Evolutionary conservation across 1,140 invertebrate species (phyloP).

Genomic region (Acromyrmex charruanus): DNA sequence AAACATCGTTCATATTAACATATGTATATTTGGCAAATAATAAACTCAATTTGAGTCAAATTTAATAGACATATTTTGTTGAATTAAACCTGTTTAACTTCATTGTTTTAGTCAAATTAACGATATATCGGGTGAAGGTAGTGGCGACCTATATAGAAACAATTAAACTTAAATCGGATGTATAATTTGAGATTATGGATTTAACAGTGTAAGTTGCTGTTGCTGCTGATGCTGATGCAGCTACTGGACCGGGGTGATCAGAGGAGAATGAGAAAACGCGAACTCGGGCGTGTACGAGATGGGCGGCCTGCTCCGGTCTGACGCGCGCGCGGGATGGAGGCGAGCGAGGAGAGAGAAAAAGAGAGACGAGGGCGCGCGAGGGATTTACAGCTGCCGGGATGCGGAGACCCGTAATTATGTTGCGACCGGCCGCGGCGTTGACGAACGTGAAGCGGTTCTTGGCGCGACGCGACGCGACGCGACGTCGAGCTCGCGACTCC

Average conservation of each 20-base stretch:
- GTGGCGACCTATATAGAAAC: no score
- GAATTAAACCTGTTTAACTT: no score
- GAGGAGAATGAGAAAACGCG: background rate
- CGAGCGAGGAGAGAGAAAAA: constrained; percentile 35
- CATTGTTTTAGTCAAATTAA: no score
- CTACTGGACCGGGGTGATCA: background rate
- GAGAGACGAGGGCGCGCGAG: constrained; percentile 63
- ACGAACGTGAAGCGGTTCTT: constrained; percentile 43
- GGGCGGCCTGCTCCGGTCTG: background rate
- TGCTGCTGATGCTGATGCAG: background rate
- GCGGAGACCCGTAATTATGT: constrained; percentile 50
- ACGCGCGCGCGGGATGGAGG: constrained; percentile 14
- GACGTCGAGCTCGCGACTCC: background rate
- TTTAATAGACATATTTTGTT: no score
- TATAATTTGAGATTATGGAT: no score
- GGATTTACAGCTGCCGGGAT: constrained; percentile 65
- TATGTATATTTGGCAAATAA: no score
- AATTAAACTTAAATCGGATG: no score
- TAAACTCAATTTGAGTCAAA: no score
- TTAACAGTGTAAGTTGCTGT: background rate
- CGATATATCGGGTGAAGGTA: no score
- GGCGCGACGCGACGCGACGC: background rate
- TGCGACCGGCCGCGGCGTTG: constrained; percentile 37
- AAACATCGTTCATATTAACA: no score
- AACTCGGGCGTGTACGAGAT: constrained; percentile 1